Evolutionary conservation across 1,140 invertebrate genomes (phyloP).

Genomic region (Sipha flava): DNA sequence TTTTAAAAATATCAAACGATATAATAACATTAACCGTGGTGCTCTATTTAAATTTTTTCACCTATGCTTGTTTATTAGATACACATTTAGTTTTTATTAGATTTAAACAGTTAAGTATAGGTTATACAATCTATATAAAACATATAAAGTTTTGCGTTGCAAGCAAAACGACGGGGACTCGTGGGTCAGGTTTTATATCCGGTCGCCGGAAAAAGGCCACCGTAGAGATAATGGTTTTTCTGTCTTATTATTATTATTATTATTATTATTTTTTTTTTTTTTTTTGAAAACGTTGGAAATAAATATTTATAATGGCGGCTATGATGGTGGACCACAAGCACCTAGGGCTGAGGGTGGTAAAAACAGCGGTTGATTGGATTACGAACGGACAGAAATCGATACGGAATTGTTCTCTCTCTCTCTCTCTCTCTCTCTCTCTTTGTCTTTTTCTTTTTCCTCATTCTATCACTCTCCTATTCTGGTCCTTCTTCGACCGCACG

Average conservation of each 20-base stretch:
- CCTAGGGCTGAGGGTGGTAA: neutral
- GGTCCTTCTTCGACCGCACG: neutral
- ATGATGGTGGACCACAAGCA: neutral
- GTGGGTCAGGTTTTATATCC: slow-evolving; percentile 1
- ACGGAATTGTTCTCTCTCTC: slow-evolving; percentile 3
- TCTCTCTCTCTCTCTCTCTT: neutral
- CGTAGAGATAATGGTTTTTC: slow-evolving; percentile 31
- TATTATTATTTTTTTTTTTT: neutral
- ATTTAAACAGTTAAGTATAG: neutral
- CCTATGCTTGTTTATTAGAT: neutral
- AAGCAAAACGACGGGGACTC: neutral
- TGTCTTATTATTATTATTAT: slow-evolving; percentile 25
- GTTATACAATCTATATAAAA: neutral
- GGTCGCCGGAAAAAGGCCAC: slow-evolving; percentile 24
- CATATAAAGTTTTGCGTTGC: neutral
- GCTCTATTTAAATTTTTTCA: neutral
- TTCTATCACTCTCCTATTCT: too few species aligned
- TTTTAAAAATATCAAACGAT: too few species aligned
- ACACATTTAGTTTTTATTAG: neutral
- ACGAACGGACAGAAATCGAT: slow-evolving; percentile 26
- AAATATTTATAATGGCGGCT: neutral
- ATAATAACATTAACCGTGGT: neutral
- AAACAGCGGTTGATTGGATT: slow-evolving; percentile 28
- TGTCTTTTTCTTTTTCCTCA: neutral
- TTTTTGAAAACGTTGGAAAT: slow-evolving; percentile 10